Evolutionary conservation across 2,113 vertebrate species (phyloP).

Genomic region (Neoarius graeffei): DNA sequence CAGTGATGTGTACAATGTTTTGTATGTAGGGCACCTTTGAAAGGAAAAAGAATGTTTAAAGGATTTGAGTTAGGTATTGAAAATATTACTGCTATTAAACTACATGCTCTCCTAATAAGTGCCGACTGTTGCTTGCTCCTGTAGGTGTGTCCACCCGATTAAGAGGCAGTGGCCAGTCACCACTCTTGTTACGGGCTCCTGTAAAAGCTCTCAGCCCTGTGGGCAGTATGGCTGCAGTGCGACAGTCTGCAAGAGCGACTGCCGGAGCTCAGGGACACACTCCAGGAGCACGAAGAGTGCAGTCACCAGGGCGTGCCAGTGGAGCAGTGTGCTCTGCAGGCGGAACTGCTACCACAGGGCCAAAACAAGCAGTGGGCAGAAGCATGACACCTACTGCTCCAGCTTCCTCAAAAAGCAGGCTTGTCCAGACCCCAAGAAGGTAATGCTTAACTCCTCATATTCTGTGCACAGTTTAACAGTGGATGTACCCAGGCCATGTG

Average conservation of each 20-base stretch:
- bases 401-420: conserved; percentile 72
- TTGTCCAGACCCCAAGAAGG: conserved; percentile 77
- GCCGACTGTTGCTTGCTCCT: conserved; percentile 11
- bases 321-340: conserved; percentile 61
- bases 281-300: conserved; percentile 68
- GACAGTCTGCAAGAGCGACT: conserved; percentile 76
- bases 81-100: background rate
- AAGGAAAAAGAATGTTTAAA: background rate
- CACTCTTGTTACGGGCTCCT: conserved; percentile 73
- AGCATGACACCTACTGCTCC: conserved; percentile 56
- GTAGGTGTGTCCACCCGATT: conserved; percentile 79
- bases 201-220: conserved; percentile 75
- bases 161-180: conserved; percentile 74
- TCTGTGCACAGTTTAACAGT: background rate
- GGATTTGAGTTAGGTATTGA: background rate
- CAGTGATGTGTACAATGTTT: too few species aligned
- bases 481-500: background rate
- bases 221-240: conserved; percentile 66
- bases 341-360: conserved; percentile 51
- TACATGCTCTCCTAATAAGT: background rate
- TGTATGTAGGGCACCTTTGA: background rate
- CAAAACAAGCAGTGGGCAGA: conserved; percentile 65
- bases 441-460: conserved; percentile 51
- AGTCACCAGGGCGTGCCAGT: conserved; percentile 66
- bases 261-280: conserved; percentile 54